Evolutionary conservation across 2,888 invertebrate genomes (phyloP).

Genomic region (Atethmia centrago): DNA sequence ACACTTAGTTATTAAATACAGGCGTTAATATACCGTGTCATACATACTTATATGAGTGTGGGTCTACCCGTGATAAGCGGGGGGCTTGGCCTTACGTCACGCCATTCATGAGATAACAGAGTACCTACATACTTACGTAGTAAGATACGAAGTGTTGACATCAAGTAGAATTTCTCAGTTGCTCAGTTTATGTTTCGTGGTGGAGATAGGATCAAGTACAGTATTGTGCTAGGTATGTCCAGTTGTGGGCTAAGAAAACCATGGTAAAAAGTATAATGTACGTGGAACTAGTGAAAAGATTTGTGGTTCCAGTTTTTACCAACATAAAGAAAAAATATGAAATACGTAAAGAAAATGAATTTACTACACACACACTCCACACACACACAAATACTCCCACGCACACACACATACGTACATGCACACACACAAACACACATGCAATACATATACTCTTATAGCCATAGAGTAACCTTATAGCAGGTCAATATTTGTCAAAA

Average conservation of each 20-base stretch:
- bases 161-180: not conserved
- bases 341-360: too few relatives aligned
- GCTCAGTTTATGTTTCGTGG: not conserved
- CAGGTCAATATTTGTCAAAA: not conserved
- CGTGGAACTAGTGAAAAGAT: too few relatives aligned
- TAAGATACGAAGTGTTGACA: slow-evolving; percentile 31
- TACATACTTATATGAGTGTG: slow-evolving; percentile 6
- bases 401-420: too few relatives aligned
- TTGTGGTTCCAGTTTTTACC: too few relatives aligned
- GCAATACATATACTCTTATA: not conserved
- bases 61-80: slow-evolving; percentile 35
- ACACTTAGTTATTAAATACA: slow-evolving; percentile 8
- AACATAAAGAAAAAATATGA: too few relatives aligned
- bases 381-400: too few relatives aligned
- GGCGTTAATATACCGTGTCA: slow-evolving; percentile 22
- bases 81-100: slow-evolving; percentile 64
- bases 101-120: slow-evolving; percentile 57
- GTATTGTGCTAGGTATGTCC: not conserved
- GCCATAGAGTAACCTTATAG: not conserved
- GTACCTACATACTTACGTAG: slow-evolving; percentile 1
- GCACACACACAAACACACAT: too few relatives aligned
- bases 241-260: not conserved
- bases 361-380: too few relatives aligned
- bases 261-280: not conserved
- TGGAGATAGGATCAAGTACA: not conserved